Conservation (phyloP, 2,113 vertebrate species). For the Macroglossus sobrinus region DNA sequence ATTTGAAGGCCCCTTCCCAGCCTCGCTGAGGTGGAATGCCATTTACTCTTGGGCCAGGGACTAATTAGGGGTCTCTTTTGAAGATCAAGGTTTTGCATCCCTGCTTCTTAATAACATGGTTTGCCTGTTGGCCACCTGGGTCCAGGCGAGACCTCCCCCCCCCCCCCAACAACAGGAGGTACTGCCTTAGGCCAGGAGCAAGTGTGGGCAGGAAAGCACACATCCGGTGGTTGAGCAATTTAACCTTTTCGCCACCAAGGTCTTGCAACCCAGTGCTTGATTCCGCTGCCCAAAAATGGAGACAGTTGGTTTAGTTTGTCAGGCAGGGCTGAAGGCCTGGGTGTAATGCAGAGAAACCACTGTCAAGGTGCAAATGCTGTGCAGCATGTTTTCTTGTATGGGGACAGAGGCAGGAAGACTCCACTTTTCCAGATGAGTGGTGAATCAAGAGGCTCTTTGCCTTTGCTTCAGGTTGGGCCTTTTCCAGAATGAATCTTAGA, state of each 20-base stretch:
- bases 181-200: constrained; percentile 85
- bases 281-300: not conserved
- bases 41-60: constrained; percentile 84
- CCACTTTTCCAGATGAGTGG: not conserved
- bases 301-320: not conserved
- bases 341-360: rapidly evolving
- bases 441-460: not conserved
- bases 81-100: constrained; percentile 89
- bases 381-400: not conserved
- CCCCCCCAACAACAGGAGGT: constrained; percentile 81
- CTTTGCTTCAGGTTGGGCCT: not conserved
- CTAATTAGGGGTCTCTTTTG: constrained; percentile 87
- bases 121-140: constrained; percentile 89
- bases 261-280: not conserved
- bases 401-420: not conserved
- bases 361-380: not conserved
- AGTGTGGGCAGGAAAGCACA: constrained; percentile 84
- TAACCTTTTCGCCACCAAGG: constrained; percentile 80
- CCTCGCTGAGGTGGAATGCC: constrained; percentile 81
- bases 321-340: not conserved
- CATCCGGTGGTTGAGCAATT: constrained; percentile 65
- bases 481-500: not conserved
- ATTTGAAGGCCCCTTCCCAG: constrained; percentile 78
- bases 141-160: constrained; percentile 79
- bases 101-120: constrained; percentile 89